phyloP scores from a whole-genome alignment of 2,113 vertebrate species.

The Chaetorhynchus papuensis region DNA sequence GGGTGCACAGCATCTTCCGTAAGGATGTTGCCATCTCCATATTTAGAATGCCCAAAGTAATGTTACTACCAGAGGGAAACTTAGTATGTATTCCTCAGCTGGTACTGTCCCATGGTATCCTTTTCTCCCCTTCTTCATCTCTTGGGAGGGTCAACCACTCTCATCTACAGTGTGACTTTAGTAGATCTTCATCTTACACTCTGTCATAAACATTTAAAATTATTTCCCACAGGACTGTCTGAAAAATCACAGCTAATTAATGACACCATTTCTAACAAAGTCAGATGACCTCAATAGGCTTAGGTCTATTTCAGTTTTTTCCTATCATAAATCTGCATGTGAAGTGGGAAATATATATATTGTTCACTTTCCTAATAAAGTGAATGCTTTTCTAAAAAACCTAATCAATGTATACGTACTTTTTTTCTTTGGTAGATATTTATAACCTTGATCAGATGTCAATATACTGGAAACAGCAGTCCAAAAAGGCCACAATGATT shows the following conservation, averaged over 20 bases:
- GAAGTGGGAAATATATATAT: neutral
- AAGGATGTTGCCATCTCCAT: neutral
- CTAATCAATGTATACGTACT: neutral
- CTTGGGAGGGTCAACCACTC: neutral
- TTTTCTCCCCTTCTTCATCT: neutral
- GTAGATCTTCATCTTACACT: neutral
- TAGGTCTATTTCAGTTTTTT: neutral
- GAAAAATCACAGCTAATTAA: neutral
- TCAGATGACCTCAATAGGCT: neutral
- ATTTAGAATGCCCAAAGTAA: neutral
- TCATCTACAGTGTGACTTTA: neutral
- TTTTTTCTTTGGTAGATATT: neutral
- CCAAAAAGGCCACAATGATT: neutral
- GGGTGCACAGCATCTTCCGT: neutral
- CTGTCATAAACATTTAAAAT: neutral
- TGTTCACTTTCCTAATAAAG: neutral
- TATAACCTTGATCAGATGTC: neutral
- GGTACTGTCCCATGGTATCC: neutral
- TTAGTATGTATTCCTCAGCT: neutral
- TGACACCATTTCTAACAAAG: neutral
- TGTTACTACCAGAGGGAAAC: neutral
- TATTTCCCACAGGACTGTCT: neutral
- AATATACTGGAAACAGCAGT: neutral
- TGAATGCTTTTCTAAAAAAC: neutral
- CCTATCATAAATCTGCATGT: neutral